Percentiles rank a stretch among this genome's conserved stretches.
phyloP scores from a whole-genome alignment of 2,113 vertebrate species.

The Dendropsophus ebraccatus region DNA sequence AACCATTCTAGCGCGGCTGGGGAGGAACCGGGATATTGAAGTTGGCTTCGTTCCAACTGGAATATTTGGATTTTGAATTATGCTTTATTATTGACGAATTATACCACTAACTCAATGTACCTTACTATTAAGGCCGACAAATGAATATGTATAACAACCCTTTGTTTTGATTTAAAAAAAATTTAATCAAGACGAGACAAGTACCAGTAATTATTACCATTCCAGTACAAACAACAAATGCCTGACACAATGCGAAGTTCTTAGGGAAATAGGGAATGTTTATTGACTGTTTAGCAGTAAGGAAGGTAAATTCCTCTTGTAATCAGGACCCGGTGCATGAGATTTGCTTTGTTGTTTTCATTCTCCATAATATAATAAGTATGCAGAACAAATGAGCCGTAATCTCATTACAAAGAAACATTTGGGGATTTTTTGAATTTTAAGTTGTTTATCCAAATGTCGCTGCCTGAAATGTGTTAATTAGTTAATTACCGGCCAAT shows the following conservation, averaged over 20 bases:
- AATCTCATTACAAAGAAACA: slow-evolving; percentile 20
- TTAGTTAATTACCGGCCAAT: slow-evolving; percentile 24
- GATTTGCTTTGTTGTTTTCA: background rate
- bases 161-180: background rate
- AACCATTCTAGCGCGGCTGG: too few species aligned
- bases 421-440: slow-evolving; percentile 15
- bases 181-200: background rate
- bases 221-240: background rate
- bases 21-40: background rate
- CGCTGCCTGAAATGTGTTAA: slow-evolving; percentile 27
- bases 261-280: background rate
- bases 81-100: background rate
- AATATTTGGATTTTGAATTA: background rate
- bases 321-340: background rate
- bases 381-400: background rate
- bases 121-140: background rate
- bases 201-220: background rate
- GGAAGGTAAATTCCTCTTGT: background rate
- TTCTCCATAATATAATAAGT: background rate
- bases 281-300: background rate
- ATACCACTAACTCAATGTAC: background rate
- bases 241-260: background rate
- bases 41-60: background rate
- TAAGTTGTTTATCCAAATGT: slow-evolving; percentile 42
- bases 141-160: background rate